phyloP scores from a whole-genome alignment of 92 coral and sea anemone species.

The Palythoa grandis region DNA sequence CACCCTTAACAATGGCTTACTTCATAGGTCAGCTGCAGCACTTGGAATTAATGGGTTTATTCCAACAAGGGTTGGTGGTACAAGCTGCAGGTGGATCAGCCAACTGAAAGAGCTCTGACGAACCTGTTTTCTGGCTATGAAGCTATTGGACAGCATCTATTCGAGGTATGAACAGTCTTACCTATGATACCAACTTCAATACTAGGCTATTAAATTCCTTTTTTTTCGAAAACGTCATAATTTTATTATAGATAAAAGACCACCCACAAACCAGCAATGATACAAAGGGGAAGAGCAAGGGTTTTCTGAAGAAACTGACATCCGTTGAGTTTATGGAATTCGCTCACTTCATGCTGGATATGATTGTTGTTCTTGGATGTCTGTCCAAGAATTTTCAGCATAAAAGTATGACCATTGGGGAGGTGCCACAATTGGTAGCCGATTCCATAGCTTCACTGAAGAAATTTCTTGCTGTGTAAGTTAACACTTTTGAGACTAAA shows the following conservation, averaged over 20 bases:
- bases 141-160: constrained; percentile 4
- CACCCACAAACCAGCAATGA: not conserved
- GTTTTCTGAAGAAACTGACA: not conserved
- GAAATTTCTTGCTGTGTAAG: not conserved
- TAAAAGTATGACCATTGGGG: constrained; percentile 1
- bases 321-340: not conserved
- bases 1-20: not conserved
- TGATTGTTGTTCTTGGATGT: not conserved
- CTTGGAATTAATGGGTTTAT: not conserved
- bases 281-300: constrained; percentile 21
- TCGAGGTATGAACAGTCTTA: not conserved
- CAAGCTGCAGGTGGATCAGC: constrained; percentile 32
- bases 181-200: not conserved
- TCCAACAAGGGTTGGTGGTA: constrained; percentile 28
- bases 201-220: not conserved
- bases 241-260: not conserved
- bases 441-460: not conserved
- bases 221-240: no score
- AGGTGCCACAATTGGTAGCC: constrained; percentile 12
- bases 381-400: constrained; percentile 15
- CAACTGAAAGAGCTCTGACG: constrained; percentile 11
- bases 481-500: not conserved
- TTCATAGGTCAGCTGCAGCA: not conserved
- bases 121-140: not conserved
- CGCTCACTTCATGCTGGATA: constrained; percentile 21